These are phyloP conservation scores for Rhinoderma darwinii DNA, from an alignment of 2,113 vertebrate genomes.

Conservation along the genomic window DNA sequence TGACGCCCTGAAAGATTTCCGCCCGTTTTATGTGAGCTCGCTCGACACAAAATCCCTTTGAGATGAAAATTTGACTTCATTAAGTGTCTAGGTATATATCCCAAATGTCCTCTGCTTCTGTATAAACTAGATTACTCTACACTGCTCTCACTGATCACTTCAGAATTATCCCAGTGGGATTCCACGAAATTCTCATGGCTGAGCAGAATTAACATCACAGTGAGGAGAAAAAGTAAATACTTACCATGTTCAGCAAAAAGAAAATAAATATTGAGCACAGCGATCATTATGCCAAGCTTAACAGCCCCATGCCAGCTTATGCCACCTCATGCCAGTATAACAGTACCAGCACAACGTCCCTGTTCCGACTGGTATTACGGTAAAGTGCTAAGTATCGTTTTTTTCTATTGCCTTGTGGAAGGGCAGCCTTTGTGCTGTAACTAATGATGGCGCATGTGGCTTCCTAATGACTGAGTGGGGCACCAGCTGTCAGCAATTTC, in stretches of 20 bases:
- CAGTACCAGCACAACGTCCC: background rate
- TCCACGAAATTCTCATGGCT: conserved; percentile 25
- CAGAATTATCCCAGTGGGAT: conserved; percentile 24
- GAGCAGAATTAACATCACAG: conserved; percentile 33
- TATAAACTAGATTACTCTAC: conserved; percentile 28
- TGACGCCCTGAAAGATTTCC: background rate
- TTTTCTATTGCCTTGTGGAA: background rate
- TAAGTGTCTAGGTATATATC: conserved; percentile 25
- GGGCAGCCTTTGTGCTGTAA: background rate
- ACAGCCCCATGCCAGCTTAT: conserved; percentile 17
- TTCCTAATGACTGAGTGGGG: background rate
- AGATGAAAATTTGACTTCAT: conserved; percentile 36
- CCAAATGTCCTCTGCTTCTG: conserved; percentile 27
- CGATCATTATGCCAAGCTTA: conserved; percentile 21
- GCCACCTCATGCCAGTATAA: conserved; percentile 3
- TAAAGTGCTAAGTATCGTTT: background rate
- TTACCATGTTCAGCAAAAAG: conserved; percentile 22
- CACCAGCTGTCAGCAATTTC: background rate
- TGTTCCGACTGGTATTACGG: background rate
- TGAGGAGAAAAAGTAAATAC: conserved; percentile 31
- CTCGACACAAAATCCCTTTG: conserved; percentile 13
- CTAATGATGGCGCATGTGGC: background rate
- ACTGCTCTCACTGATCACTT: conserved; percentile 26
- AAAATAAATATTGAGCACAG: conserved; percentile 23
- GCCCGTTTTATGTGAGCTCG: conserved; percentile 1